phyloP scores from a whole-genome alignment of 2,888 invertebrate genomes.

The Acleris literana region DNA sequence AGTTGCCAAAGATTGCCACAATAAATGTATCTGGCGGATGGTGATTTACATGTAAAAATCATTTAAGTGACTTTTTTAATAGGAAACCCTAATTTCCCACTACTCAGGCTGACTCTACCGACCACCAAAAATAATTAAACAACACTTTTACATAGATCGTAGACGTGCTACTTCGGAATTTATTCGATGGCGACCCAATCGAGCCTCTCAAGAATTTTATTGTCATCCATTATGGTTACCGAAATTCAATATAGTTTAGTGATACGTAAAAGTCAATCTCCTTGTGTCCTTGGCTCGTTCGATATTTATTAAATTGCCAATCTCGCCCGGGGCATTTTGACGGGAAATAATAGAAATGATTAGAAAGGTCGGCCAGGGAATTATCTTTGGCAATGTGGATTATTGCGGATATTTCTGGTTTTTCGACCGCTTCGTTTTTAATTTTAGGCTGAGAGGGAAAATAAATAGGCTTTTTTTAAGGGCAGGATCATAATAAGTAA shows the following conservation, averaged over 20 bases:
- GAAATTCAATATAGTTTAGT: slow-evolving; percentile 34
- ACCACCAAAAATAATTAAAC: slow-evolving; percentile 1
- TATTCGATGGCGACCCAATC: slow-evolving; percentile 11
- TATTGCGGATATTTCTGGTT: slow-evolving; percentile 9
- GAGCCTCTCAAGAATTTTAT: slow-evolving; percentile 21
- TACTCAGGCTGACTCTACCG: background rate
- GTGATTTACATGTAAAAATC: too few relatives aligned
- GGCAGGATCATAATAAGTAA: too few relatives aligned
- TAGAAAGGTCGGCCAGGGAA: slow-evolving; percentile 19
- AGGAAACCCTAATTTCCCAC: too few relatives aligned
- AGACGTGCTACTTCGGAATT: background rate
- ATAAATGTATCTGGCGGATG: too few relatives aligned
- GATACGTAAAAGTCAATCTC: slow-evolving; percentile 36
- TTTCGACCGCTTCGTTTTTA: background rate
- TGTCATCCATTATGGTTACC: slow-evolving; percentile 31
- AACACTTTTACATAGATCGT: background rate
- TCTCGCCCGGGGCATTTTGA: slow-evolving; percentile 26
- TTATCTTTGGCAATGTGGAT: slow-evolving; percentile 10
- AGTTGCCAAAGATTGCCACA: too few relatives aligned
- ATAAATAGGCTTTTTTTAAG: background rate
- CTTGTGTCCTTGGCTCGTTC: slow-evolving; percentile 32
- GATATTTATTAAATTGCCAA: slow-evolving; percentile 34
- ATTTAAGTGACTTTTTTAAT: too few relatives aligned
- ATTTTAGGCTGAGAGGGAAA: background rate
- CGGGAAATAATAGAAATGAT: slow-evolving; percentile 23